Conservation (phyloP, 2,797 vertebrate species). For the Acanthopagrus latus region DNA sequence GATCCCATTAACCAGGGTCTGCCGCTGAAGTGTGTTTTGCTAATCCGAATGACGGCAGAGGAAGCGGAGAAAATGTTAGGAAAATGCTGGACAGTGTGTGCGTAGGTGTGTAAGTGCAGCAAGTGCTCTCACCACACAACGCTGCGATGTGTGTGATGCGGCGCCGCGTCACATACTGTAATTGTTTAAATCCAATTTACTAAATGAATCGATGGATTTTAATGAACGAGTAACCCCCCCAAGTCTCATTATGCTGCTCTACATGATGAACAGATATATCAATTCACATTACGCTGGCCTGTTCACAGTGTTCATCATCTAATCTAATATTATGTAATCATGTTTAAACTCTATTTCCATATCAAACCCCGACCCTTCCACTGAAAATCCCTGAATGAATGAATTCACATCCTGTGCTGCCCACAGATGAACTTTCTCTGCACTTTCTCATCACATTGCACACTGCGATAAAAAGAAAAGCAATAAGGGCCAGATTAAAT, state of each 20-base stretch:
- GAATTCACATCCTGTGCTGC: not conserved
- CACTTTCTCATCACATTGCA: not conserved
- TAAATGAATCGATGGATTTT: constrained; percentile 62
- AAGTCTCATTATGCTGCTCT: constrained; percentile 38
- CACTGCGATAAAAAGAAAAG: not conserved
- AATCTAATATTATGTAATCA: constrained; percentile 44
- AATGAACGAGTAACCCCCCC: constrained; percentile 51
- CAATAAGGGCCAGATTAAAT: not conserved
- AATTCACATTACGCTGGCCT: constrained; percentile 34
- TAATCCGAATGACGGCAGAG: constrained; percentile 58
- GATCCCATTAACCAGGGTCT: constrained; percentile 51
- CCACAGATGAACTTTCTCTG: constrained; percentile 4
- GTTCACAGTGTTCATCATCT: constrained; percentile 35
- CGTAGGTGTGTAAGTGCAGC: constrained; percentile 13
- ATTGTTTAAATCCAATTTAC: constrained; percentile 60
- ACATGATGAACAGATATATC: constrained; percentile 52
- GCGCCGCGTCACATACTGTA: constrained; percentile 40
- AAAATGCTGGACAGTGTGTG: constrained; percentile 28
- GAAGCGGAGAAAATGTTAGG: constrained; percentile 44
- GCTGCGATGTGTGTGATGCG: constrained; percentile 46
- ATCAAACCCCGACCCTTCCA: not conserved
- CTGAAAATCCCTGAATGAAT: constrained; percentile 27
- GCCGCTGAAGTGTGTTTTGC: constrained; percentile 27
- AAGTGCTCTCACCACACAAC: constrained; percentile 37
- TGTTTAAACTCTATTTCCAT: constrained; percentile 16